Percentiles rank a stretch among this genome's conserved stretches.
Conservation (phyloP, 2,797 vertebrate genomes). For the Pseudochromis fuscus region DNA sequence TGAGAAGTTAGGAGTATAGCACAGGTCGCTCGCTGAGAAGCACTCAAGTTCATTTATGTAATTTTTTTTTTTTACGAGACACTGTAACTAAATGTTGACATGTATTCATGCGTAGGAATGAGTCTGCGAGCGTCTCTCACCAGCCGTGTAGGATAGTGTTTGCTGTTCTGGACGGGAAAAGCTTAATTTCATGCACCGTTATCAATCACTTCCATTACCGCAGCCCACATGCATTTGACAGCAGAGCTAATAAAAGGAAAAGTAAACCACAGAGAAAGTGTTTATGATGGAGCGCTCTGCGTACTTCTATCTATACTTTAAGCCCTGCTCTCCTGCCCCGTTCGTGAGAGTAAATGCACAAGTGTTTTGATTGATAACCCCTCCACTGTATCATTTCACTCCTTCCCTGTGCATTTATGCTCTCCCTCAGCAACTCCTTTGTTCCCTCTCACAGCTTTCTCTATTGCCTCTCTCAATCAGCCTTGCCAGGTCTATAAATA, state of each 20-base stretch:
- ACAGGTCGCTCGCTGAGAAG: background rate
- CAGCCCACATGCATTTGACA: conserved; percentile 60
- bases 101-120: conserved; percentile 32
- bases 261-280: conserved; percentile 48
- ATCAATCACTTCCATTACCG: conserved; percentile 67
- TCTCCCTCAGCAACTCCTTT: conserved; percentile 64
- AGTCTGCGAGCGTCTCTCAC: conserved; percentile 24
- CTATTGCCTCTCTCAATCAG: conserved; percentile 73
- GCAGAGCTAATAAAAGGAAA: conserved; percentile 62
- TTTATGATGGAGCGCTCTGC: conserved; percentile 65
- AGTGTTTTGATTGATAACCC: conserved; percentile 72
- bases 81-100: conserved; percentile 23
- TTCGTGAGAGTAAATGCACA: conserved; percentile 49
- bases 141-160: conserved; percentile 11
- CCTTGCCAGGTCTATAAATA: conserved; percentile 76
- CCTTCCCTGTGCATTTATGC: conserved; percentile 56
- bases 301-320: conserved; percentile 58
- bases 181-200: conserved; percentile 55
- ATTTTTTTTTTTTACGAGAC: conserved; percentile 16
- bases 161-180: conserved; percentile 33
- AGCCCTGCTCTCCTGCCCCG: conserved; percentile 38
- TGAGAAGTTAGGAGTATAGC: background rate
- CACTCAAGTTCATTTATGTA: conserved; percentile 25
- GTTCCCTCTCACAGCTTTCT: conserved; percentile 65
- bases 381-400: conserved; percentile 62